Base-by-base conservation (phyloP, 2,797 vertebrate genomes). In the Oophaga sylvatica region DNA sequence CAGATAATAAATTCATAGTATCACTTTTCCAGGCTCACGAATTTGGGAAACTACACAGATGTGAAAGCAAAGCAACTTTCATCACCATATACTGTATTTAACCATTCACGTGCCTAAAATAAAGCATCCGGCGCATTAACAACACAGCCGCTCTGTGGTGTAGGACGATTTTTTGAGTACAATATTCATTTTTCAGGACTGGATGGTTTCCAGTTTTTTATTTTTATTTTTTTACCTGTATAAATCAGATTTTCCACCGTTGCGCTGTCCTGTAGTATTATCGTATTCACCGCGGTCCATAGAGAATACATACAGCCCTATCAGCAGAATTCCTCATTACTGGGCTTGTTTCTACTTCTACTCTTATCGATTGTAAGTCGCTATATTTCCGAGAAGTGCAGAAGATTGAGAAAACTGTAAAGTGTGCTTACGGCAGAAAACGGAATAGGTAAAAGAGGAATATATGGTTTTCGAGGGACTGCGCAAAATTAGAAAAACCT, bases 1-100 rank as follows among this genome's bases (percentile, higher is more conserved):
- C 22, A 13, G 16, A 80, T 84, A 84, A 88, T 84, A 11, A 19
- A 88, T 80, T 87, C 62, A 48, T 65, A 63, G 62, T 15, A 48
- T n/a, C 13, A 22, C 12, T 29, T 65, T 48, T 67, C 48, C 5
- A 13, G 60, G 80, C 35, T 81, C 22, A 81, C n/a, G 35, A 63
- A 81, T 35, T 67, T 65, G 8, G 35, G 26, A 81, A 81, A 65
- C 60, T 48, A 41, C n/a, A 67, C 35, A 45, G 35, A 77, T 77
- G 45, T 77, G 22, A 56, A 26, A 26, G 48, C 48, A 77, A 22
- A 75, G 75, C 48, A 56, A 75, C 19, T 77, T 56, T 77, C 22
- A 2, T 22, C 12, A 1, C 2, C 5, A 56, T 56, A 26, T 6
- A 5, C n/a, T 16, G n/a, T 16, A 1, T 26, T 56, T 26, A n/a